Evolutionary conservation across 2,888 invertebrate genomes (phyloP).

Genomic region (Kuschelorhynchus macadamiae): DNA sequence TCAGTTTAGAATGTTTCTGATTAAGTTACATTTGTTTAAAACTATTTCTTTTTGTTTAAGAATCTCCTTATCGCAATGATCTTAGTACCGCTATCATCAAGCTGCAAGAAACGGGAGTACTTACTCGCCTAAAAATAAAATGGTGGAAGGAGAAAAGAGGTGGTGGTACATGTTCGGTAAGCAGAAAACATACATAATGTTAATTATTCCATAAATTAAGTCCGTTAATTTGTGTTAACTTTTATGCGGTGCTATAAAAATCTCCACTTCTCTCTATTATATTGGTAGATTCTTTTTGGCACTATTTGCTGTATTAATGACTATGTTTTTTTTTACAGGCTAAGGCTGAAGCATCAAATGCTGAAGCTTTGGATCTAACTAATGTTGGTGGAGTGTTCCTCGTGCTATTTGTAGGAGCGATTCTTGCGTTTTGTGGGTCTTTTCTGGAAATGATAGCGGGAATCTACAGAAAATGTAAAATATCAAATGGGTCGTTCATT

Average conservation of each 20-base stretch:
- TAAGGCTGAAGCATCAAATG: constrained; percentile 69
- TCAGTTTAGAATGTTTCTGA: too few relatives aligned
- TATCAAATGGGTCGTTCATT: constrained; percentile 73
- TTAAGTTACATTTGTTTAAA: too few relatives aligned
- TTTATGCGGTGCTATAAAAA: too few relatives aligned
- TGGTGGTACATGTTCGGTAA: constrained; percentile 80
- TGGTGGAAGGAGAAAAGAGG: constrained; percentile 93
- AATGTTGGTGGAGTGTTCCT: constrained; percentile 91
- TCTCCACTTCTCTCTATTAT: too few relatives aligned
- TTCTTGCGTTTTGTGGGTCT: constrained; percentile 76
- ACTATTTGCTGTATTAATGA: too few relatives aligned
- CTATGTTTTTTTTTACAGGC: too few relatives aligned
- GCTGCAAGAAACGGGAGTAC: constrained; percentile 86
- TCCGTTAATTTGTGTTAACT: too few relatives aligned
- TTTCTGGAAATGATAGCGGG: constrained; percentile 78
- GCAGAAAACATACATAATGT: too few relatives aligned
- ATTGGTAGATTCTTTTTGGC: too few relatives aligned
- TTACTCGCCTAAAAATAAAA: constrained; percentile 83
- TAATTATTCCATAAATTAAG: too few relatives aligned
- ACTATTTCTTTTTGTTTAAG: too few relatives aligned
- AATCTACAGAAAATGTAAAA: constrained; percentile 60
- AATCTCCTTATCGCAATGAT: constrained; percentile 81
- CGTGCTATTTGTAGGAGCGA: constrained; percentile 79
- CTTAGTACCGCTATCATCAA: constrained; percentile 86
- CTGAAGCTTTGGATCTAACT: constrained; percentile 78